Evolutionary conservation across 2,113 vertebrate genomes (phyloP).

Genomic region (Daphoenositta chrysoptera): DNA sequence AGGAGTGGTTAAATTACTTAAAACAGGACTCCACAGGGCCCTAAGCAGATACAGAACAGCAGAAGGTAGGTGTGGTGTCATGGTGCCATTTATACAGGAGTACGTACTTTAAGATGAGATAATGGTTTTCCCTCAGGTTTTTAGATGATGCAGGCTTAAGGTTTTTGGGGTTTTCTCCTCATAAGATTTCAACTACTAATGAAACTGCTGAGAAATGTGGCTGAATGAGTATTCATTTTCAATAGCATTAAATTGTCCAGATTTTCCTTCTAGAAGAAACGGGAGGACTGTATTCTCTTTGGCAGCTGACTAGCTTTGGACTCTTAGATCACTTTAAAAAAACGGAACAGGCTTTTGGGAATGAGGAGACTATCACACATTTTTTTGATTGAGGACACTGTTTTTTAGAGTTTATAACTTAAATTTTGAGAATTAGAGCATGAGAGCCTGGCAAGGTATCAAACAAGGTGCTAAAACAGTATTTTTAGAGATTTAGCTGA

Average conservation of each 20-base stretch:
- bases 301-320: background rate
- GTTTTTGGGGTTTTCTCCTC: rapidly evolving
- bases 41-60: background rate
- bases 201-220: background rate
- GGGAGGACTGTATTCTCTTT: background rate
- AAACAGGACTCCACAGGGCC: background rate
- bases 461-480: background rate
- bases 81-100: background rate
- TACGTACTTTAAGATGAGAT: background rate
- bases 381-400: background rate
- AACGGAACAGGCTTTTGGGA: background rate
- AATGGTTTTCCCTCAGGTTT: background rate
- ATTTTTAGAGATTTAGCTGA: background rate
- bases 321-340: background rate
- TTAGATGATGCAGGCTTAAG: background rate
- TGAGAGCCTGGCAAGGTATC: background rate
- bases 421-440: background rate
- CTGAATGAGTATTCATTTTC: background rate
- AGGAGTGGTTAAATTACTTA: background rate
- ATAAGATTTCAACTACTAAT: background rate
- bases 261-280: background rate
- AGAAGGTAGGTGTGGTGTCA: background rate
- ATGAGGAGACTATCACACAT: background rate
- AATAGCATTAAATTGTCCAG: background rate
- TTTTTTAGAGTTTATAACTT: background rate